A percentile compares a stretch with the other conserved stretches of the same genome.
phyloP scores from a whole-genome alignment of 1,140 invertebrate genomes.

The Drosophila kanapiae region DNA sequence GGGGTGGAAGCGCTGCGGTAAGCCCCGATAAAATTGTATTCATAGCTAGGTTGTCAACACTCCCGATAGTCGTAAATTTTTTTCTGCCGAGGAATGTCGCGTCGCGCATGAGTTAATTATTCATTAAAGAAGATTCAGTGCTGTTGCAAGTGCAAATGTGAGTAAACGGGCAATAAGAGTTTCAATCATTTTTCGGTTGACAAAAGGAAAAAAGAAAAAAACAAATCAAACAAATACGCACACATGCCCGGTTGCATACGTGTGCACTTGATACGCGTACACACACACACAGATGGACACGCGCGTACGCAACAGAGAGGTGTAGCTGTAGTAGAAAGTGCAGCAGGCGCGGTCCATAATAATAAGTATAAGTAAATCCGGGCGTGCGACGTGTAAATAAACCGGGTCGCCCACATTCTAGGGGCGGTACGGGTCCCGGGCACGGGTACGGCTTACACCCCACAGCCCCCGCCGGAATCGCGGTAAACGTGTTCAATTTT shows the following conservation, averaged over 20 bases:
- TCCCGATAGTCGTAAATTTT: not conserved
- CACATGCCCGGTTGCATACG: slow-evolving; percentile 37
- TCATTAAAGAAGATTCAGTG: slow-evolving; percentile 46
- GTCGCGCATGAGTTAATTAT: slow-evolving; percentile 54
- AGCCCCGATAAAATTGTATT: no score
- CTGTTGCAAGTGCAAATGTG: slow-evolving; percentile 41
- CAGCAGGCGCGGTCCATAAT: slow-evolving; percentile 61
- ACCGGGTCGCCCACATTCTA: slow-evolving; percentile 65
- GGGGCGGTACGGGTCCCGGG: slow-evolving; percentile 20
- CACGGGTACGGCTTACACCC: slow-evolving; percentile 3
- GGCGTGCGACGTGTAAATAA: slow-evolving; percentile 67
- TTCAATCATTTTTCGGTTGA: slow-evolving; percentile 4
- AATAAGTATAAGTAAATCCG: slow-evolving; percentile 31
- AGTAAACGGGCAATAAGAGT: slow-evolving; percentile 14
- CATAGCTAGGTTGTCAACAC: no score
- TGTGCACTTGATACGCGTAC: slow-evolving; percentile 42
- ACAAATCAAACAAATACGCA: slow-evolving; percentile 7
- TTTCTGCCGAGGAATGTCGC: slow-evolving; percentile 42
- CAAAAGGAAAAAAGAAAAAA: not conserved
- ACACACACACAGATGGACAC: slow-evolving; percentile 17
- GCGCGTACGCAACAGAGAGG: slow-evolving; percentile 26
- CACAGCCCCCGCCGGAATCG: slow-evolving; percentile 24
- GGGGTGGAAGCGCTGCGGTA: no score
- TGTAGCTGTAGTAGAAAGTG: slow-evolving; percentile 69
- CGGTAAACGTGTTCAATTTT: slow-evolving; percentile 54